Percentiles rank a stretch among this genome's conserved stretches.
phyloP scores from a whole-genome alignment of 2,888 invertebrate genomes.

The Tyria jacobaeae region DNA sequence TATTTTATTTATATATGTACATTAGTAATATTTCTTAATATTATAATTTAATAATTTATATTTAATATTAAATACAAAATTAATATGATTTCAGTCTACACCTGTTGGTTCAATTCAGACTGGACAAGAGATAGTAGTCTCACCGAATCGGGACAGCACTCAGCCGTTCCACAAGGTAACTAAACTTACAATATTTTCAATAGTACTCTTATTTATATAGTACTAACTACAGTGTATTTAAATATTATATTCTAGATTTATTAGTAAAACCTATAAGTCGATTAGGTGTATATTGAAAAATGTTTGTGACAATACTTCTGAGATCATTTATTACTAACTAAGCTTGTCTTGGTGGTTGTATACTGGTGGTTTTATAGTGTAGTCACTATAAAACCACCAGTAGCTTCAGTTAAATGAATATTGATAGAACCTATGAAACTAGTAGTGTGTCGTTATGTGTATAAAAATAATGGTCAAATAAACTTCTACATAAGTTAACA shows the following conservation, averaged over 20 bases:
- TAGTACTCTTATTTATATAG: neutral
- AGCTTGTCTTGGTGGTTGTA: no score
- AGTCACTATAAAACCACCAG: no score
- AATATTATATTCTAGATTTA: no score
- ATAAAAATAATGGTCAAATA: no score
- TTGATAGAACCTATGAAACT: no score
- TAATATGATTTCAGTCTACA: constrained; percentile 91
- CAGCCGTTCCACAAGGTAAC: constrained; percentile 92
- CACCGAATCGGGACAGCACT: constrained; percentile 95
- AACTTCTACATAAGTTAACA: no score
- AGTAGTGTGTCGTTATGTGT: neutral
- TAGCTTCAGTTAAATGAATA: no score
- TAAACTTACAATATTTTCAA: neutral
- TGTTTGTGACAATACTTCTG: no score
- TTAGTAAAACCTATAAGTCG: no score
- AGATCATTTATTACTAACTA: neutral
- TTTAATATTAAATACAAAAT: constrained; percentile 22
- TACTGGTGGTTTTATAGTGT: no score
- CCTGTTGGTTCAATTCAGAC: constrained; percentile 97
- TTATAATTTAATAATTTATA: constrained; percentile 3
- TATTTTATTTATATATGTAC: neutral
- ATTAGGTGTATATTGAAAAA: no score
- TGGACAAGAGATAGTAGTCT: constrained; percentile 95
- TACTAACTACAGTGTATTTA: neutral
- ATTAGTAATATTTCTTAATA: constrained; percentile 1